Conservation (phyloP, 2,113 vertebrate genomes). For the Scomber colias region DNA sequence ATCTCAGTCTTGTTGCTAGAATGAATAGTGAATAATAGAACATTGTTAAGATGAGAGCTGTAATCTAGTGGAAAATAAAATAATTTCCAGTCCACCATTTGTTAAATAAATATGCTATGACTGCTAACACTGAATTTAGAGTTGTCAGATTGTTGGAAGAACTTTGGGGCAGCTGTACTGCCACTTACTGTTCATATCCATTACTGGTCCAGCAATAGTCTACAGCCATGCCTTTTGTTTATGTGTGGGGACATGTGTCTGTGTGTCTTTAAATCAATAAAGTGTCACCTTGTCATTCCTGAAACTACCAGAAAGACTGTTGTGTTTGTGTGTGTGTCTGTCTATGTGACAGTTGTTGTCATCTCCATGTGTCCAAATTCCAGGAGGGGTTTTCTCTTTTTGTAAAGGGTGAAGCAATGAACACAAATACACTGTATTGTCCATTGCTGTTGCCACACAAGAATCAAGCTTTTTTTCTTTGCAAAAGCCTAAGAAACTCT, state of each 20-base stretch:
- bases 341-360: not conserved
- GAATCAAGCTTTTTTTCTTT: not conserved
- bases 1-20: no score
- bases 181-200: not conserved
- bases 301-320: not conserved
- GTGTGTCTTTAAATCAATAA: slow-evolving; percentile 25
- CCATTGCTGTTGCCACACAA: not conserved
- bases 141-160: not conserved
- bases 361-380: slow-evolving; percentile 23
- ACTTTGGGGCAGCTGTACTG: slow-evolving; percentile 11
- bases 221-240: slow-evolving; percentile 35
- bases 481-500: not conserved
- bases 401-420: not conserved
- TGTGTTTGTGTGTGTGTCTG: slow-evolving; percentile 13
- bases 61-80: not conserved
- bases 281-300: slow-evolving; percentile 61
- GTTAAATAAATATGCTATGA: not conserved
- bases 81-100: not conserved
- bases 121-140: not conserved
- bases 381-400: slow-evolving; percentile 33
- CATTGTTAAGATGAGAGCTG: no score
- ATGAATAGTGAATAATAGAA: no score
- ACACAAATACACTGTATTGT: slow-evolving; percentile 1
- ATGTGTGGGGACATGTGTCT: slow-evolving; percentile 17
- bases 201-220: slow-evolving; percentile 23